Evolutionary conservation across 2,888 invertebrate species (phyloP).

Genomic region (Zygothrica quintamaculata): DNA sequence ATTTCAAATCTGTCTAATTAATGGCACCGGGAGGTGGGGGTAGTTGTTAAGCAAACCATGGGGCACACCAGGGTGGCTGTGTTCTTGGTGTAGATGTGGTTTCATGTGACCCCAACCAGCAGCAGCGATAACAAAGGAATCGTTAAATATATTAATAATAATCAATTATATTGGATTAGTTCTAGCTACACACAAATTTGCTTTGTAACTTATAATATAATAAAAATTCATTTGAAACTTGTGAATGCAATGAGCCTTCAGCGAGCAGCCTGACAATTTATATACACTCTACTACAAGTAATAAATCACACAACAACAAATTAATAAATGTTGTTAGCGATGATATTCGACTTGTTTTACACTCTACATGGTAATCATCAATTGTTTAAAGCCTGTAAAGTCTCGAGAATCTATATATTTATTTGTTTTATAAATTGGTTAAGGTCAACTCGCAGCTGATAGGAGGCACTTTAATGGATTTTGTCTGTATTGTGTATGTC

Average conservation of each 20-base stretch:
- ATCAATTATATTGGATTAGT: no score
- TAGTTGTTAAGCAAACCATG: conserved; percentile 64
- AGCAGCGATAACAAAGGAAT: conserved; percentile 51
- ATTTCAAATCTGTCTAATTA: conserved; percentile 37
- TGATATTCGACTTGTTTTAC: not conserved
- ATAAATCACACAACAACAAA: no score
- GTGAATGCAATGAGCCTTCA: not conserved
- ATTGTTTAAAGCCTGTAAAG: not conserved
- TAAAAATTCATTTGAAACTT: conserved; percentile 38
- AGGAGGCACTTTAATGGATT: conserved; percentile 16
- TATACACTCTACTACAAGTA: no score
- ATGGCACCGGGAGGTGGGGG: conserved; percentile 53
- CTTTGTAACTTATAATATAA: conserved; percentile 43
- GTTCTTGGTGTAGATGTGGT: conserved; percentile 1
- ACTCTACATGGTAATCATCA: not conserved
- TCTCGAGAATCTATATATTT: conserved; percentile 1
- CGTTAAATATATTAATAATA: conserved; percentile 24
- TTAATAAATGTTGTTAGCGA: no score
- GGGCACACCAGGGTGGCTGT: conserved; percentile 46
- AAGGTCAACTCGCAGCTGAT: conserved; percentile 45
- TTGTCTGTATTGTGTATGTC: not conserved
- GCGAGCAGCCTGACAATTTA: no score
- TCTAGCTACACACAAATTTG: not conserved
- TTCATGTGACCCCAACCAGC: conserved; percentile 9
- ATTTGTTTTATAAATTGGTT: conserved; percentile 15